phyloP scores from a whole-genome alignment of 2,113 vertebrate genomes.

The Tachysurus vachellii region DNA sequence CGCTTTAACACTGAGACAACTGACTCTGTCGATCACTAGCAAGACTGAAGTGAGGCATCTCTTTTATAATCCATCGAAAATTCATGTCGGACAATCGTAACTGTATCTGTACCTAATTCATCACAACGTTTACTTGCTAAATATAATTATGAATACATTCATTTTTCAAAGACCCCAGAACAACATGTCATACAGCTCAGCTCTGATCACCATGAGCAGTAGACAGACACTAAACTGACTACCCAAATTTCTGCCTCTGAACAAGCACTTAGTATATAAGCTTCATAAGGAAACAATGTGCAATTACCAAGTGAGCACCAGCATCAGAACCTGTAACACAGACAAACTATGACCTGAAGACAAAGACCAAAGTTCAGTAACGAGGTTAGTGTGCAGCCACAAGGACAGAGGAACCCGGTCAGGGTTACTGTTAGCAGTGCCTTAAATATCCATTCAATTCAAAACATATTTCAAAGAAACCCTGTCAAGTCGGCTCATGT shows the following conservation, averaged over 20 bases:
- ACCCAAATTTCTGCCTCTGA: not conserved
- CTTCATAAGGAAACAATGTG: not conserved
- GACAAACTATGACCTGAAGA: conserved; percentile 32
- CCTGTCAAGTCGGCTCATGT: too few relatives aligned
- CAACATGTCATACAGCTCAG: not conserved
- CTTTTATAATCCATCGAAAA: too few relatives aligned
- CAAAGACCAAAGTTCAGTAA: conserved; percentile 50
- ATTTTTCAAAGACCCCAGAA: not conserved
- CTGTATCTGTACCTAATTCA: too few relatives aligned
- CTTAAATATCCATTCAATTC: not conserved
- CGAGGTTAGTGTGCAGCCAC: conserved; percentile 42
- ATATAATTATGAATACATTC: not conserved
- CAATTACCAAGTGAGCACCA: not conserved
- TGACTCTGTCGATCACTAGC: too few relatives aligned
- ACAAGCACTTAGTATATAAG: not conserved
- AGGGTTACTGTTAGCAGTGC: not conserved
- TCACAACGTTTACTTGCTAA: not conserved
- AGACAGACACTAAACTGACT: not conserved
- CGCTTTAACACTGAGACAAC: too few relatives aligned
- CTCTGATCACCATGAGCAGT: not conserved
- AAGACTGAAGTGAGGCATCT: too few relatives aligned
- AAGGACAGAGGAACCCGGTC: conserved; percentile 30
- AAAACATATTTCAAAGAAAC: not conserved
- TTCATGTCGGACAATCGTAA: too few relatives aligned
- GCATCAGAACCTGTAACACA: conserved; percentile 8